These are phyloP conservation scores for Anthrax anthrax DNA, from an alignment of 2,888 invertebrate species.

Conservation along the genomic window DNA sequence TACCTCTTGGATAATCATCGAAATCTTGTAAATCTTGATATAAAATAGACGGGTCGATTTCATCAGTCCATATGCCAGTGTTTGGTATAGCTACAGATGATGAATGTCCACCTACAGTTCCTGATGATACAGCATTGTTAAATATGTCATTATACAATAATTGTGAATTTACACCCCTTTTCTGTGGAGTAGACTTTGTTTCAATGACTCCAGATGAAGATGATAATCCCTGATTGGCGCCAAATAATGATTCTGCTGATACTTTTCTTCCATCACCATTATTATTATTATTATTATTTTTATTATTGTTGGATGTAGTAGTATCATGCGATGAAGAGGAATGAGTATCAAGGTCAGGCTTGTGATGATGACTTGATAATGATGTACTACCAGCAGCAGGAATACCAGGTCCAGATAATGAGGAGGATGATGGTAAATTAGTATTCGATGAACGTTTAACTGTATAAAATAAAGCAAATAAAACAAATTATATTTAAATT, in stretches of 20 bases:
- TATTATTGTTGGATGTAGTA: no score
- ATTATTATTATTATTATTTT: no score
- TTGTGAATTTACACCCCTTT: slow-evolving; percentile 26
- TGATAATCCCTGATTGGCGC: neutral
- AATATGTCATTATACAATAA: slow-evolving; percentile 14
- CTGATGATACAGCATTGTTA: slow-evolving; percentile 1
- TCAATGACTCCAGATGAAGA: slow-evolving; percentile 7
- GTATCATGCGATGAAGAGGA: no score
- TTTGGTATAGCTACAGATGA: slow-evolving; percentile 15
- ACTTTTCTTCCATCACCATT: neutral
- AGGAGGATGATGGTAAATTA: slow-evolving; percentile 7
- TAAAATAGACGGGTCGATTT: slow-evolving; percentile 24
- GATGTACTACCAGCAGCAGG: no score
- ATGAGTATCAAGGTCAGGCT: no score
- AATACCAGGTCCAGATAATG: no score
- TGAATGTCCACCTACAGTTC: slow-evolving; percentile 6
- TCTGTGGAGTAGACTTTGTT: slow-evolving; percentile 23
- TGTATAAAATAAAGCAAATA: slow-evolving; percentile 7
- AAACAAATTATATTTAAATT: no score
- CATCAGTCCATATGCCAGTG: slow-evolving; percentile 29
- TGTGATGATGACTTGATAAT: no score
- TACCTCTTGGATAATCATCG: slow-evolving; percentile 27
- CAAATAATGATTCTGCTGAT: slow-evolving; percentile 4
- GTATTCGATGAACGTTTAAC: slow-evolving; percentile 22
- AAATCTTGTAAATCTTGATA: slow-evolving; percentile 27